phyloP scores from a whole-genome alignment of 2,888 invertebrate genomes.

The Noctua fimbriata region DNA sequence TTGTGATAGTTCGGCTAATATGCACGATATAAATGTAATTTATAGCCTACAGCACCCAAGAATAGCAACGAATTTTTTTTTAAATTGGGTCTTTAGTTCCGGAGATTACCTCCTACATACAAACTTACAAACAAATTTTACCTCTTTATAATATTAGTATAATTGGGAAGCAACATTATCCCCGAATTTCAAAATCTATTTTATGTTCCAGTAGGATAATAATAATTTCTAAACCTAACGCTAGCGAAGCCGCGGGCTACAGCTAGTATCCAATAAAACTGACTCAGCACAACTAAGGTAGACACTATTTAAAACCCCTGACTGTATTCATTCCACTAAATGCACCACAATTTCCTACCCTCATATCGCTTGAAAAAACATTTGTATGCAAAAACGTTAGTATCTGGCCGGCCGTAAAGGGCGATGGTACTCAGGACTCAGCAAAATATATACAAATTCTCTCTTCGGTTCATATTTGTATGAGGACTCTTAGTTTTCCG shows the following conservation, averaged over 20 bases:
- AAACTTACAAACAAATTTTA: too few species aligned
- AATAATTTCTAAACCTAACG: neutral
- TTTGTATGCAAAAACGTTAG: conserved; percentile 53
- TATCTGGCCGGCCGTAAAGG: conserved; percentile 46
- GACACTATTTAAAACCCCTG: conserved; percentile 53
- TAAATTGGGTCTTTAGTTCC: too few species aligned
- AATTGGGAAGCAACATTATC: neutral
- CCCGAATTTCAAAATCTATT: neutral
- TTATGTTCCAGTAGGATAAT: neutral
- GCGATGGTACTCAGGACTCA: conserved; percentile 3
- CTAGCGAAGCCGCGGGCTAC: neutral
- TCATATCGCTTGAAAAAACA: conserved; percentile 51
- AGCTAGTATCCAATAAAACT: conserved; percentile 10
- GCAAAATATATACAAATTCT: conserved; percentile 49
- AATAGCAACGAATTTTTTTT: too few species aligned
- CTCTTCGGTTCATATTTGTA: conserved; percentile 37
- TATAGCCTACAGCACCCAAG: too few species aligned
- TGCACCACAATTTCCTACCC: conserved; percentile 45
- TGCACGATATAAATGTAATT: too few species aligned
- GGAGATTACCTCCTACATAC: too few species aligned
- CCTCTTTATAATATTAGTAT: too few species aligned
- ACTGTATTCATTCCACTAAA: conserved; percentile 42
- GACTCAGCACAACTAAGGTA: conserved; percentile 40
- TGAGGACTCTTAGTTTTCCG: conserved; percentile 20
- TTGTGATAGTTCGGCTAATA: too few species aligned